A percentile compares a stretch with the other conserved stretches of the same genome.
Conservation (phyloP, 1,140 invertebrate genomes). For the Ips nitidus region DNA sequence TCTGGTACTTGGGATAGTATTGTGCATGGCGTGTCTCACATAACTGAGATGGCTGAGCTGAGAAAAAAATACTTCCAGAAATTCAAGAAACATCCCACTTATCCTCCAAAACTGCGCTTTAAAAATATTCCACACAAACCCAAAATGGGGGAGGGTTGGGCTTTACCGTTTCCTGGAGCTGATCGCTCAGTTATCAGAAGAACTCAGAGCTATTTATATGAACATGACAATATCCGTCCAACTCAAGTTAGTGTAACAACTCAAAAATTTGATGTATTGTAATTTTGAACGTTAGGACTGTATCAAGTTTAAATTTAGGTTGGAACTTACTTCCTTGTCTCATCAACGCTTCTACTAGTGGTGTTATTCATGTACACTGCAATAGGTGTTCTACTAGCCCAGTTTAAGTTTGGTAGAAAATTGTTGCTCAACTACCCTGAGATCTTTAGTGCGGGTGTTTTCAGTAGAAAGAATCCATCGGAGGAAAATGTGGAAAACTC, state of each 20-base stretch:
- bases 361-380: constrained; percentile 58
- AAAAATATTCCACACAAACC: constrained; percentile 60
- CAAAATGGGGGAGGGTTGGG: constrained; percentile 63
- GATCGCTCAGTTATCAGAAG: constrained; percentile 78
- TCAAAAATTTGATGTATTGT: constrained; percentile 8
- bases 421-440: constrained; percentile 55
- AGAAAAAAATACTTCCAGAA: constrained; percentile 65
- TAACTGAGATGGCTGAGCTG: constrained; percentile 62
- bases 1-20: constrained; percentile 83
- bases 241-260: constrained; percentile 54
- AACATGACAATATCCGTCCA: constrained; percentile 69
- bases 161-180: constrained; percentile 74
- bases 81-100: constrained; percentile 60
- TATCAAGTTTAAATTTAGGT: constrained; percentile 43
- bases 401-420: constrained; percentile 62
- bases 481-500: constrained; percentile 63
- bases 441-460: constrained; percentile 71
- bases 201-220: constrained; percentile 73
- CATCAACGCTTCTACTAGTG: constrained; percentile 54
- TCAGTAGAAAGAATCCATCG: constrained; percentile 67
- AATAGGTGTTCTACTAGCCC: constrained; percentile 67
- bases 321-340: constrained; percentile 63
- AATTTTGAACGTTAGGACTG: background rate
- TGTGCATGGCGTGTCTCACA: constrained; percentile 69
- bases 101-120: constrained; percentile 61